Base-by-base conservation (phyloP, 2,888 invertebrate genomes). In the Drosophila affinis region DNA sequence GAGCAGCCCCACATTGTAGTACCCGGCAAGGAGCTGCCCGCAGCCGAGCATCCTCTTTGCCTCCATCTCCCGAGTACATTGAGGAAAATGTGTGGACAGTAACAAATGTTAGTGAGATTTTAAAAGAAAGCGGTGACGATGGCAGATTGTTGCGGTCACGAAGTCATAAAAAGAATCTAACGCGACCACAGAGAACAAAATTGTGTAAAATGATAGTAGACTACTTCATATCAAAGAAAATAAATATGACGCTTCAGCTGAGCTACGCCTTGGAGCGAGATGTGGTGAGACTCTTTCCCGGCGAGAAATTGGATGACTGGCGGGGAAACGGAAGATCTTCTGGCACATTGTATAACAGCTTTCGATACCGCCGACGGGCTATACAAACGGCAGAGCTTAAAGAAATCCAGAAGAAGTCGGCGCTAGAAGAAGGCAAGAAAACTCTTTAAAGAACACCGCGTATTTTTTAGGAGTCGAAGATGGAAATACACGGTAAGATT, bases 231-330 rank as follows among this genome's bases (percentile, higher is more conserved):
- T 5, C 39, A 39, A 39, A 5, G 14, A 39, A 39, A 39, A 39
- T 39, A 14, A 39, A 75, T 39, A 39, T 39, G 39, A 39, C 39
- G 14, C 39, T 39, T 39, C 39, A 39, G 39, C 39, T 6, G 48
- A 32, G 24, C 18, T 17, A 64, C 53, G 39, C 39, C 21, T 65
- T 76, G 58, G 59, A 61, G 58, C 56, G 72, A 54, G 12, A 21
- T 58, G 39, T 92, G 91, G 77, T 91, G 92, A 6, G 39, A 6
- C 39, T 39, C 39, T 39, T 39, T 39, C 39, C 39, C 14, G 39
- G 14, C 6, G 39, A 39, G 39, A 39, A 39, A 39, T 14, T 39
- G 39, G 39, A 39, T 2, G 14, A 39, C 14, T 39, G 39, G 39
- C 39, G 39, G 14, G 6, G 39, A 14, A 39, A 39, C 6, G 39